Base-by-base conservation (phyloP, 1,140 invertebrate species). In the Drosophila murphyi region DNA sequence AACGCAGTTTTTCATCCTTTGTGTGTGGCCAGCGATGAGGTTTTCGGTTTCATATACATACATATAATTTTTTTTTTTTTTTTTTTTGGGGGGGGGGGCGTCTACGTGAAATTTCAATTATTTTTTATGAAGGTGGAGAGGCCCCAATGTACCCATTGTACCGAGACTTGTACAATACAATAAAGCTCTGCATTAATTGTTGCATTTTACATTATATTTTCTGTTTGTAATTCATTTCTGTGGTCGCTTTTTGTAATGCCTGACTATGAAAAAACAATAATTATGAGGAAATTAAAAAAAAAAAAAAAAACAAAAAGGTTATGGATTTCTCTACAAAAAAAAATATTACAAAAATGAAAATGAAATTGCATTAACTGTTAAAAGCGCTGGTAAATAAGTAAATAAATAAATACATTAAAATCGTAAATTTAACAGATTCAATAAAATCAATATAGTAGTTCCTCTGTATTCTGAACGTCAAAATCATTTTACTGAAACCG, bases 161-260 rank as follows among this genome's bases (percentile, higher is more conserved):
- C 7, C 7, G 28, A 37, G 39, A 20, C 50, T 12, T 28, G 28
- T 5, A 29, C 10, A 61, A 32, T 10, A 45, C 31, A 37, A 48
- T 31, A 50, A 60, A 48, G 45, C 41, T 55, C 20, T 28, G 29
- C 59, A 50, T 47, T 80, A 80, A 80, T 80, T 71, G 35, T 60
- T 61, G 60, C 56, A 41, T 71, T 73, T 83, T 79, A 63, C 45
- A 39, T 47, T 82, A 67, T 78, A 69, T 69, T 78, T 80, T 56
- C 45, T 39, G 41, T 76, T 80, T 72, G 59, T 72, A 76, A 80
- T 82, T 83, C 63, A 67, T 63, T 79, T 79, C 65, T 82, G 80
- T 71, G 80, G 79, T 82, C 12, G 31, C 31, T 3, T 48, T 62
- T 67, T 56, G 51, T 43, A 34, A 43, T 4, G 20, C 20, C 20